These are phyloP conservation scores for Tachina grossa DNA, from an alignment of 2,888 invertebrate species.

Conservation along the genomic window DNA sequence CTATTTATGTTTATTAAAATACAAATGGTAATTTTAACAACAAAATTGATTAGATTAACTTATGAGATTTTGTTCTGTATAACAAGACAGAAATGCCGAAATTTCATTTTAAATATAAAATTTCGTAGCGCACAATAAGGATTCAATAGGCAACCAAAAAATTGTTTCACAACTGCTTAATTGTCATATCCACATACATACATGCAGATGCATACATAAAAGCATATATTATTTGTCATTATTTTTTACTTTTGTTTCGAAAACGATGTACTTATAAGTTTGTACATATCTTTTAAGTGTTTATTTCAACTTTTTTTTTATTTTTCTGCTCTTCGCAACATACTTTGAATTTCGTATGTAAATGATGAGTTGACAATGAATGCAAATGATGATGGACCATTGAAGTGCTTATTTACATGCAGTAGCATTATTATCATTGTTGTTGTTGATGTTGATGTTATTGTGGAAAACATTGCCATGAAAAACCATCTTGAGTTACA, in stretches of 20 bases:
- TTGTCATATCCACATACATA: neutral
- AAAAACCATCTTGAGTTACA: slow-evolving; percentile 14
- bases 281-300: neutral
- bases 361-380: slow-evolving; percentile 56
- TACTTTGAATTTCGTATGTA: slow-evolving; percentile 27
- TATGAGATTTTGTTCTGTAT: too few relatives aligned
- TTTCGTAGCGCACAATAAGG: neutral
- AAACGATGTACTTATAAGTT: slow-evolving; percentile 7
- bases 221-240: neutral
- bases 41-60: too few relatives aligned
- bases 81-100: too few relatives aligned
- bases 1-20: too few relatives aligned
- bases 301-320: neutral
- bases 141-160: neutral
- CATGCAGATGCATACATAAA: neutral
- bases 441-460: slow-evolving; percentile 21
- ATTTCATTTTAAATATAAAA: too few relatives aligned
- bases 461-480: slow-evolving; percentile 7
- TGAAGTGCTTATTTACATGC: slow-evolving; percentile 42
- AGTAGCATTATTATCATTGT: slow-evolving; percentile 31
- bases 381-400: slow-evolving; percentile 52
- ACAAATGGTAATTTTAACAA: too few relatives aligned
- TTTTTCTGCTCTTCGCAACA: neutral
- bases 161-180: neutral
- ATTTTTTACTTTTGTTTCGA: neutral